phyloP scores from a whole-genome alignment of 2,113 vertebrate species.

The Apodemus sylvaticus region DNA sequence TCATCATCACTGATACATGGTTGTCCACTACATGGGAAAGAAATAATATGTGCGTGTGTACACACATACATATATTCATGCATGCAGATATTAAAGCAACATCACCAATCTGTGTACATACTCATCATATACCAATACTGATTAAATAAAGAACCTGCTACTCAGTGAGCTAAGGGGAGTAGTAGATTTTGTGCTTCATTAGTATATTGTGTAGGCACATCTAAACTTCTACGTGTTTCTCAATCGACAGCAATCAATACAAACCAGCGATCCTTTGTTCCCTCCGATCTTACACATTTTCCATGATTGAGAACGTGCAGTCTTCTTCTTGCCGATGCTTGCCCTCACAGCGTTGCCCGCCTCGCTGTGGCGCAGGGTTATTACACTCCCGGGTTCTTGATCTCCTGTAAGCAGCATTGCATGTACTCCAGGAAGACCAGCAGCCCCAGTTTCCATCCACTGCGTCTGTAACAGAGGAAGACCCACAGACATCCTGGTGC shows the following conservation, averaged over 20 bases:
- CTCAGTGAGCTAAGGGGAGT: not conserved
- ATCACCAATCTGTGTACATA: not conserved
- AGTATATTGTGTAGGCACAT: not conserved
- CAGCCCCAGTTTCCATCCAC: slow-evolving; percentile 94
- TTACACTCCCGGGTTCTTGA: slow-evolving; percentile 88
- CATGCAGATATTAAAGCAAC: not conserved
- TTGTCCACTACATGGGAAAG: slow-evolving; percentile 85
- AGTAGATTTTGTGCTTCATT: not conserved
- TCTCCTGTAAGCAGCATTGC: slow-evolving; percentile 86
- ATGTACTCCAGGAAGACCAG: slow-evolving; percentile 93
- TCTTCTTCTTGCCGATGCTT: slow-evolving; percentile 82
- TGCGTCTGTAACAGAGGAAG: slow-evolving; percentile 82
- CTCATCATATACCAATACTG: not conserved
- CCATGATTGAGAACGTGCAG: slow-evolving; percentile 91
- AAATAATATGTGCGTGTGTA: not conserved
- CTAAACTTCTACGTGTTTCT: not conserved
- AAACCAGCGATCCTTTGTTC: not conserved
- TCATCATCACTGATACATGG: slow-evolving; percentile 93
- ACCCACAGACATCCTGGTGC: fast-evolving
- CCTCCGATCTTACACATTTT: slow-evolving; percentile 82
- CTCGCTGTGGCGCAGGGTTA: slow-evolving; percentile 87
- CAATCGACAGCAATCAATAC: not conserved
- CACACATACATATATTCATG: too few relatives aligned
- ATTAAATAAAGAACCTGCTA: not conserved
- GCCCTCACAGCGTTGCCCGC: slow-evolving; percentile 89